These are phyloP conservation scores for Hucho hucho DNA, from an alignment of 2,113 vertebrate genomes.

Conservation along the genomic window DNA sequence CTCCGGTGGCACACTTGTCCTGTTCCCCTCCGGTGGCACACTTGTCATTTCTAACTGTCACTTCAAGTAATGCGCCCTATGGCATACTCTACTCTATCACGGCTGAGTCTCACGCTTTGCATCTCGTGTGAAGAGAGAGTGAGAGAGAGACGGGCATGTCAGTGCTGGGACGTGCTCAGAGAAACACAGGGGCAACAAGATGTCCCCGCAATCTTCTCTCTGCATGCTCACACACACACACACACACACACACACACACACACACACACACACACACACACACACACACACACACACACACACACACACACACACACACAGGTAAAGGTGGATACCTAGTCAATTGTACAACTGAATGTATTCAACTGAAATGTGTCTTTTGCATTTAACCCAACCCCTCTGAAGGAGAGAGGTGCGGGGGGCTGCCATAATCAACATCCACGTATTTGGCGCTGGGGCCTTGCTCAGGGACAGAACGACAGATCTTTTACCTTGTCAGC, in stretches of 20 bases:
- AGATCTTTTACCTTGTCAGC: too few species aligned
- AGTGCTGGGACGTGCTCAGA: not conserved
- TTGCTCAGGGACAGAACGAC: too few species aligned
- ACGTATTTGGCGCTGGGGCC: too few species aligned
- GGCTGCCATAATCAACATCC: too few species aligned
- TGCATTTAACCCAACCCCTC: too few species aligned
- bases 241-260: constrained; percentile 5
- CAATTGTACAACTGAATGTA: too few species aligned
- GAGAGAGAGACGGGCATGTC: not conserved
- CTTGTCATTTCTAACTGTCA: constrained; percentile 40
- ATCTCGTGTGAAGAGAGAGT: constrained; percentile 14
- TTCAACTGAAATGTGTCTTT: too few species aligned
- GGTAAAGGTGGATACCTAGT: too few species aligned
- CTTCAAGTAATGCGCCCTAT: constrained; percentile 36
- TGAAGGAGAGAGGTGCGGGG: too few species aligned
- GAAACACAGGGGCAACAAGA: not conserved
- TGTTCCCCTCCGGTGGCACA: too few species aligned
- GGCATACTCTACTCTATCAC: not conserved
- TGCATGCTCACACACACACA: constrained; percentile 5
- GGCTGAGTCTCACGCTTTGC: constrained; percentile 10
- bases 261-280: constrained; percentile 3
- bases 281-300: constrained; percentile 16
- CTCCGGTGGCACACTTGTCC: not conserved
- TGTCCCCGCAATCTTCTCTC: too few species aligned
- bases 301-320: constrained; percentile 5